Base-by-base conservation (phyloP, 1,140 invertebrate species). In the Zaprionus africanus region DNA sequence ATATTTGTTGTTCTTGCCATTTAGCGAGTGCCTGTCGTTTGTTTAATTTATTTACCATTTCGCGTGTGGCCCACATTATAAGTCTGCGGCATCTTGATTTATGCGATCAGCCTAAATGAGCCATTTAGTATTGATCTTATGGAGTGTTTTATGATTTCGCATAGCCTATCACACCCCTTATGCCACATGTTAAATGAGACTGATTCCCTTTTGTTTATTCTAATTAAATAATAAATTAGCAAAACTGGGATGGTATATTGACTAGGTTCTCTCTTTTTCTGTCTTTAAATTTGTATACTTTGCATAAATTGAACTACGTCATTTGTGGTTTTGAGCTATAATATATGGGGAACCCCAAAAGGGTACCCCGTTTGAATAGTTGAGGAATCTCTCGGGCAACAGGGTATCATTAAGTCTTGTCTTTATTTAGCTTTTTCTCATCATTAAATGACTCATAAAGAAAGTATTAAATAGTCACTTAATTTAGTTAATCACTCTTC, bases 41-140 rank as follows among this genome's bases (percentile, higher is more conserved):
- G 51, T 75, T 65, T 79, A 79, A 90, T 90, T 90, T 90, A 90
- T 90, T 82, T 77, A 41, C 43, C 65, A 77, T 78, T 60, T 84
- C 64, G 67, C 70, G 49, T 81, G 76, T 83, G 78, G 86, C 65
- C 81, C 78, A 85, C 56, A 90, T 74, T 59, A 72, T 46, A 31
- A 38, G 11, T 3, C 3, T 2, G 41, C 19, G 1, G 17, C 58
- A 15, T 31, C 34, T 74, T 74, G 75, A 77, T 65, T 68, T 65
- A 66, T 67, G 63, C n/a, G 46, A 11, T 58, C 46, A 46, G 26
- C 43, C 56, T 76, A 82, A 85, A 86, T 74, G 73, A 82, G 63
- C 65, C 59, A 69, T 67, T 82, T 67, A 66, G 66, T 15, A 72
- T 78, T 67, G 28, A 46, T 7, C 17, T 15, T 62, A 62, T 46